A percentile compares a stretch with the other conserved stretches of the same genome.
phyloP scores from a whole-genome alignment of 2,113 vertebrate genomes.

The Megaceryle maxima region DNA sequence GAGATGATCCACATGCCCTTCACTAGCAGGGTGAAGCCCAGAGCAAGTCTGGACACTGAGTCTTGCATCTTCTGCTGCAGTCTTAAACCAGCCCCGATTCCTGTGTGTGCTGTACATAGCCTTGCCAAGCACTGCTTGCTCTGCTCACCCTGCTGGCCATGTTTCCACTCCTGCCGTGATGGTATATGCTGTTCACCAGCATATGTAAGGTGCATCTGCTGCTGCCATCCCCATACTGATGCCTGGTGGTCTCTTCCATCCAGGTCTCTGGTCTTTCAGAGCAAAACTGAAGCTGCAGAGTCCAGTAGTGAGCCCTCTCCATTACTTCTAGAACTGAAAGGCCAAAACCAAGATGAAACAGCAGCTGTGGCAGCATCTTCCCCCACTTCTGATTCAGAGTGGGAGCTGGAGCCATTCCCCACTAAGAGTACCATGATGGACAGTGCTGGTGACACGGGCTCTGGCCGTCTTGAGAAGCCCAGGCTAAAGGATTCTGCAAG shows the following conservation, averaged over 20 bases:
- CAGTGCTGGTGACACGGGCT: constrained; percentile 61
- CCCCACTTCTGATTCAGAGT: constrained; percentile 29
- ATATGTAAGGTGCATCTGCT: constrained; percentile 7
- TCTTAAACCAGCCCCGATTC: background rate
- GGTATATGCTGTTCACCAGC: constrained; percentile 11
- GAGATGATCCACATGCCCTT: constrained; percentile 69
- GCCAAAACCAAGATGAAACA: background rate
- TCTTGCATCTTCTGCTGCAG: background rate
- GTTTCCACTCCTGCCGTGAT: background rate
- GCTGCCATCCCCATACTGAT: background rate
- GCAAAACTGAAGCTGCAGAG: constrained; percentile 12
- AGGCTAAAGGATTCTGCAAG: background rate
- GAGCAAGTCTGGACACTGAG: background rate
- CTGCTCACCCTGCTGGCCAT: background rate
- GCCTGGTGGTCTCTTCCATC: constrained; percentile 58
- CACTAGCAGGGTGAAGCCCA: background rate
- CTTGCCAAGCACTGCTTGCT: background rate
- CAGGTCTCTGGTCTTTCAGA: background rate
- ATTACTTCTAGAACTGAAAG: constrained; percentile 38
- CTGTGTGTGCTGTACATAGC: background rate
- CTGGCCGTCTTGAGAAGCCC: constrained; percentile 29
- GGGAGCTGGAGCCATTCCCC: background rate
- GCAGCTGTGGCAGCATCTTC: background rate
- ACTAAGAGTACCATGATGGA: background rate
- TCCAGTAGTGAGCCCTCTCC: background rate